These are phyloP conservation scores for Hemicrepidius hirtus DNA, from an alignment of 2,888 invertebrate species.

Conservation along the genomic window DNA sequence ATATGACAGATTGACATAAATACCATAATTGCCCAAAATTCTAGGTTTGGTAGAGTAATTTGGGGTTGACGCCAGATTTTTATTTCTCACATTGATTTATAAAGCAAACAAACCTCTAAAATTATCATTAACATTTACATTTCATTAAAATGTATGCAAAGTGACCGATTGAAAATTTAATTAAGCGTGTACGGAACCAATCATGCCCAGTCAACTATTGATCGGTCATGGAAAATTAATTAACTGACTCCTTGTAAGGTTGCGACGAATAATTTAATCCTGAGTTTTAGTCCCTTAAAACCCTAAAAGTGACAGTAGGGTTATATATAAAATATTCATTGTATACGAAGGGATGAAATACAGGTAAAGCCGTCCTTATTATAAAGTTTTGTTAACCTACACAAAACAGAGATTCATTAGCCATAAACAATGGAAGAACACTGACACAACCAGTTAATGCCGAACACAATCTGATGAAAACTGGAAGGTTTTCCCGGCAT, in stretches of 20 bases:
- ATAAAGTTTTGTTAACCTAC: background rate
- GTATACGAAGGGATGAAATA: background rate
- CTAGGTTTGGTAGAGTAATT: background rate
- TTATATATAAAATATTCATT: constrained; percentile 11
- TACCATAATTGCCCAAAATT: background rate
- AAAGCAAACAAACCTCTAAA: background rate
- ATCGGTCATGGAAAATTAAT: constrained; percentile 25
- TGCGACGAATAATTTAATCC: constrained; percentile 24
- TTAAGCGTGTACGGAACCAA: constrained; percentile 16
- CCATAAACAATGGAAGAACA: constrained; percentile 29
- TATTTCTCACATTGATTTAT: constrained; percentile 3
- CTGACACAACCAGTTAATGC: constrained; percentile 44
- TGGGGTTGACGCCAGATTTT: background rate
- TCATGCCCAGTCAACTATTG: constrained; percentile 22
- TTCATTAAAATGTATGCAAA: constrained; percentile 15
- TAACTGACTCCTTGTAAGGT: constrained; percentile 22
- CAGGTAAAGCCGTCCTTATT: background rate
- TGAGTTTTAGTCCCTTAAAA: constrained; percentile 15
- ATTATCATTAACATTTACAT: constrained; percentile 3
- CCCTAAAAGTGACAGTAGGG: background rate
- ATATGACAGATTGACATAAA: background rate
- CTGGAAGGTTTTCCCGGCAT: constrained; percentile 54
- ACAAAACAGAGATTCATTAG: constrained; percentile 35
- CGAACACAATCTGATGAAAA: constrained; percentile 53
- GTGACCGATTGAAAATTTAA: constrained; percentile 10